Conservation (phyloP, 2,113 vertebrate species). For the Charadrius vociferus region DNA sequence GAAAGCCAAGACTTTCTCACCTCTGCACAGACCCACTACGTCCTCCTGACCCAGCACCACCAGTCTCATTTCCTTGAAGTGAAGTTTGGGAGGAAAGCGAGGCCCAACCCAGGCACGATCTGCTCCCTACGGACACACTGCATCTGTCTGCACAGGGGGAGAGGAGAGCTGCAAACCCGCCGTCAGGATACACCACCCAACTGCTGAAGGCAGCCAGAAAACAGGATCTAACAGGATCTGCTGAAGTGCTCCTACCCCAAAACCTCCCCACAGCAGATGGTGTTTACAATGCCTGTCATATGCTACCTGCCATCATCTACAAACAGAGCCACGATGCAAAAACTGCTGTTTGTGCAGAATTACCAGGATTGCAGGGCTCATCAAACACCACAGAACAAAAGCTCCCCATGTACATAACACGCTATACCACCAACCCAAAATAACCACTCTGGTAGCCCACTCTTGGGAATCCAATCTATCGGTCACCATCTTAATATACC, state of each 20-base stretch:
- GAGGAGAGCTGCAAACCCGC: not conserved
- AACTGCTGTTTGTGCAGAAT: not conserved
- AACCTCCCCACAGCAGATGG: not conserved
- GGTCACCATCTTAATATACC: not conserved
- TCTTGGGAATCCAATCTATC: not conserved
- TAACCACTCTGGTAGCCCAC: not conserved
- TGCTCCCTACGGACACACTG: accelerated
- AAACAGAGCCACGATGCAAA: accelerated
- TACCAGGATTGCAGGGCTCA: not conserved
- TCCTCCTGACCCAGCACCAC: not conserved
- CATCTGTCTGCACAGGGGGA: accelerated
- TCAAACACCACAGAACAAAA: not conserved
- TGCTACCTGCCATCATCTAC: not conserved
- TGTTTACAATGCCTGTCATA: not conserved
- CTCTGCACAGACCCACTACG: accelerated
- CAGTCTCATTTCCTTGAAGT: not conserved
- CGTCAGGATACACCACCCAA: not conserved
- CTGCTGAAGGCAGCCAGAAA: not conserved
- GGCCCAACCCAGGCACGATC: no score
- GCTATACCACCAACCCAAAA: not conserved
- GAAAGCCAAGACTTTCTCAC: not conserved
- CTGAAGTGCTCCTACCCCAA: not conserved
- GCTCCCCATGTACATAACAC: accelerated
- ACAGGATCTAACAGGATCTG: not conserved
- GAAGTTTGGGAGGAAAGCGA: no score